Percentiles rank a stretch among this genome's conserved stretches.
Conservation (phyloP, 2,888 invertebrate genomes). For the Drosophila vallismaia region DNA sequence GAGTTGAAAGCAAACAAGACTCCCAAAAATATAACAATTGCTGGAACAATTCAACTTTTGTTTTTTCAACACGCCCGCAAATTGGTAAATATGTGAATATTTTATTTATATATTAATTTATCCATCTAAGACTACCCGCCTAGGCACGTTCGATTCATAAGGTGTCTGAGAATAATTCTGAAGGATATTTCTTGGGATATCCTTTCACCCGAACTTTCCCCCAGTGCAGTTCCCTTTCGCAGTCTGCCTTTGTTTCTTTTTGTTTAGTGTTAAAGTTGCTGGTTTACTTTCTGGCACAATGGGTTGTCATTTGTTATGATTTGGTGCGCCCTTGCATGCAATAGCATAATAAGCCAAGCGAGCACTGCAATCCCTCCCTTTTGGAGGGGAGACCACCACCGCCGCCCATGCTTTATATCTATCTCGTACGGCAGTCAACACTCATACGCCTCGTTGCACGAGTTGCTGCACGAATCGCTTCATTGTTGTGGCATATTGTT, state of each 20-base stretch:
- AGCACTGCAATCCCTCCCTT: too few species aligned
- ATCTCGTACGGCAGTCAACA: conserved; percentile 63
- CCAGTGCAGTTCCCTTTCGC: background rate
- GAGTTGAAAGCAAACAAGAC: conserved; percentile 37
- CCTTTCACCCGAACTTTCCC: background rate
- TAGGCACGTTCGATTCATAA: conserved; percentile 13
- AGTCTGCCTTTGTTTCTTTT: background rate
- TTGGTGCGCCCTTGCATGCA: conserved; percentile 72
- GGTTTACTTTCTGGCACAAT: conserved; percentile 23
- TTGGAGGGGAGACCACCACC: too few species aligned
- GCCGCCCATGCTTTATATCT: conserved; percentile 3
- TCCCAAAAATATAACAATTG: conserved; percentile 47
- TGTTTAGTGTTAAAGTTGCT: conserved; percentile 23
- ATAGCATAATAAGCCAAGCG: conserved; percentile 74
- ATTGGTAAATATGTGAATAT: conserved; percentile 26
- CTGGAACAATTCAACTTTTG: conserved; percentile 44
- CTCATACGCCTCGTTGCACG: conserved; percentile 79
- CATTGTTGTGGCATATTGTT: conserved; percentile 77
- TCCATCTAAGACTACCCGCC: conserved; percentile 3
- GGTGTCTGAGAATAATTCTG: background rate
- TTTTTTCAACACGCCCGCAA: conserved; percentile 20
- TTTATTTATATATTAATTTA: too few species aligned
- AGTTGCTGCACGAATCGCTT: conserved; percentile 70
- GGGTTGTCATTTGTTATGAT: conserved; percentile 69
- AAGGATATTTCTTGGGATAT: background rate